These are phyloP conservation scores for Holcopasites calliopsidis DNA, from an alignment of 1,140 invertebrate genomes.

Conservation along the genomic window DNA sequence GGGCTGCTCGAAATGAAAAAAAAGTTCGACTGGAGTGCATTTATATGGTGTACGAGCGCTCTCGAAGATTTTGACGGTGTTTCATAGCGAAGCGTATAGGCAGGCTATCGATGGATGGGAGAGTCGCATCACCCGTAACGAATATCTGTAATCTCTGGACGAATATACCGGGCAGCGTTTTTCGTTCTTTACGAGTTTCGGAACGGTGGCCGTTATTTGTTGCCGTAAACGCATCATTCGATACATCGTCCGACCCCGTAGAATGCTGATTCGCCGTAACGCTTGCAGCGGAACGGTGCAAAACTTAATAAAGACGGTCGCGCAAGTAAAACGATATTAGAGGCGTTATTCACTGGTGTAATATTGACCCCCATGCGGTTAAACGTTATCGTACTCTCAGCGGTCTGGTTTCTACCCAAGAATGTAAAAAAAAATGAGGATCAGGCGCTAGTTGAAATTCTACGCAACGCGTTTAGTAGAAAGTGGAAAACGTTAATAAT, in stretches of 20 bases:
- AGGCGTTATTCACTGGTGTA: constrained; percentile 21
- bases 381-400: neutral
- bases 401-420: neutral
- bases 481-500: neutral
- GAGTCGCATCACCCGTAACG: neutral
- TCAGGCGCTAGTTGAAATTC: neutral
- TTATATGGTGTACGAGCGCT: neutral
- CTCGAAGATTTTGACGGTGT: neutral
- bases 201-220: neutral
- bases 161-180: neutral
- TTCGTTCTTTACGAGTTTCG: constrained; percentile 5
- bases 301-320: neutral
- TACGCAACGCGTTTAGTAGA: neutral
- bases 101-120: neutral
- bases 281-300: neutral
- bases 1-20: no score
- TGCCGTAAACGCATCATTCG: neutral
- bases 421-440: neutral
- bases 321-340: constrained; percentile 27
- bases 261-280: neutral
- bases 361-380: constrained; percentile 14
- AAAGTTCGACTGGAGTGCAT: neutral
- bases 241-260: neutral
- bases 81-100: neutral
- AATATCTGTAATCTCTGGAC: constrained; percentile 13